Base-by-base conservation (phyloP, 2,113 vertebrate genomes). In the Daboia siamensis region DNA sequence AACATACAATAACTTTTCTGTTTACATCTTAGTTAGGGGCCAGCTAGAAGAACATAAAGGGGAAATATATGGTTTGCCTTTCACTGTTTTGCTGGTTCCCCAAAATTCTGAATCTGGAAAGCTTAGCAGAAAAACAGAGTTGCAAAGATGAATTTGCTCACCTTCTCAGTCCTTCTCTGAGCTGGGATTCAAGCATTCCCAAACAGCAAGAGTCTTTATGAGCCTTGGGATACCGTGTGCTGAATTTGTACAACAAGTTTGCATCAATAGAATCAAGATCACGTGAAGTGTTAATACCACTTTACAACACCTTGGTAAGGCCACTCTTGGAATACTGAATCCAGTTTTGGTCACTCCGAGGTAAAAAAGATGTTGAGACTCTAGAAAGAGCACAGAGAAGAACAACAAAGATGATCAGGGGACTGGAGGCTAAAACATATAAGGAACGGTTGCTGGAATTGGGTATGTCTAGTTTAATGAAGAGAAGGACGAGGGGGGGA, bases 1-100 rank as follows among this genome's bases (percentile, higher is more conserved):
- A 97, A 95, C 95, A 96, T 96, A 96, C 95, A 96, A 96, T 96
- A 96, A 96, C 93, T 91, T 96, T 91, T 88, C 94, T 95, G 90
- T 96, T 96, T 96, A 96, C 87, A 86, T 93, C 88, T 94, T 92
- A 95, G 96, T 97, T 95, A 95, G 96, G 95, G 93, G 87, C 89
- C 94, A 92, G 94, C 95, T 96, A 54, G 44, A 56, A 93, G 80
- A 46, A 3, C 20, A 4, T 94, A 64, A 56, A 56, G 89, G 90
- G 90, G 93, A 17, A 69, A 91, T 11, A 1, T 24, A 0, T 17
- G 64, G 91, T 6, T n/a, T 54, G 21, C 56, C n/a, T 11, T 91
- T 23, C n/a, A 56, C n/a, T 39, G 23, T 52, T 88, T 33, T 7
- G 12, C 2, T 26, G 56, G 2, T 3, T 9, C 11, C 39, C 56